These are phyloP conservation scores for Diphyllodes magnificus DNA, from an alignment of 2,113 vertebrate genomes.

Conservation along the genomic window DNA sequence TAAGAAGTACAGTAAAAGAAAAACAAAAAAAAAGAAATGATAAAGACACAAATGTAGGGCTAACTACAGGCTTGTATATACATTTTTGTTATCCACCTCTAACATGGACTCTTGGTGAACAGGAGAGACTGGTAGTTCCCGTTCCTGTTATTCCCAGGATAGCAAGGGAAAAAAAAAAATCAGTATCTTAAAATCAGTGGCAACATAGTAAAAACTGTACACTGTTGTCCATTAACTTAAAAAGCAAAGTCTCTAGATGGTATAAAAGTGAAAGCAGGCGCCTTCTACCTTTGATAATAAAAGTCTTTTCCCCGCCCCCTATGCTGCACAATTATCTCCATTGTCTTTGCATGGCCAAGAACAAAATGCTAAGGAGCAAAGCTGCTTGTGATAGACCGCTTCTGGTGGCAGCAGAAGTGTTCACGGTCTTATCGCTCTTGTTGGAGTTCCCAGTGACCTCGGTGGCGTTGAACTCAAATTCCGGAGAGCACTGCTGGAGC, in stretches of 20 bases:
- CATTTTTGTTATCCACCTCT: slow-evolving; percentile 71
- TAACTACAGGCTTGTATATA: slow-evolving; percentile 80
- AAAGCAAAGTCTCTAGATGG: slow-evolving; percentile 79
- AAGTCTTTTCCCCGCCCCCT: slow-evolving; percentile 5
- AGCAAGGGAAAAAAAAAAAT: slow-evolving; percentile 42
- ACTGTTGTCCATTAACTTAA: slow-evolving; percentile 77
- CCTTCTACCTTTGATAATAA: slow-evolving; percentile 70
- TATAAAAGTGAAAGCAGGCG: slow-evolving; percentile 75
- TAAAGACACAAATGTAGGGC: slow-evolving; percentile 73
- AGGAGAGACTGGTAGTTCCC: slow-evolving; percentile 8
- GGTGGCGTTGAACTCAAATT: slow-evolving; percentile 83
- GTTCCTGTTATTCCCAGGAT: slow-evolving; percentile 28
- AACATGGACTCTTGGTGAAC: slow-evolving; percentile 48
- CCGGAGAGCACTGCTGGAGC: slow-evolving; percentile 72
- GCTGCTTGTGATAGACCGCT: slow-evolving; percentile 50
- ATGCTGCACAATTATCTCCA: slow-evolving; percentile 77
- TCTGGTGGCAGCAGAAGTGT: slow-evolving; percentile 6
- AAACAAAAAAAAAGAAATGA: slow-evolving; percentile 29
- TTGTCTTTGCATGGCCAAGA: slow-evolving; percentile 73
- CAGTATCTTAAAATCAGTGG: slow-evolving; percentile 73
- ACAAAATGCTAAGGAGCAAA: slow-evolving; percentile 57
- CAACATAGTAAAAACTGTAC: slow-evolving; percentile 79
- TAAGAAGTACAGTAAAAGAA: slow-evolving; percentile 68
- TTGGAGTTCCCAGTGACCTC: slow-evolving; percentile 53
- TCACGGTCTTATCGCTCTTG: slow-evolving; percentile 44